phyloP scores from a whole-genome alignment of 2,888 invertebrate species.

The Cryptus viduatorius region DNA sequence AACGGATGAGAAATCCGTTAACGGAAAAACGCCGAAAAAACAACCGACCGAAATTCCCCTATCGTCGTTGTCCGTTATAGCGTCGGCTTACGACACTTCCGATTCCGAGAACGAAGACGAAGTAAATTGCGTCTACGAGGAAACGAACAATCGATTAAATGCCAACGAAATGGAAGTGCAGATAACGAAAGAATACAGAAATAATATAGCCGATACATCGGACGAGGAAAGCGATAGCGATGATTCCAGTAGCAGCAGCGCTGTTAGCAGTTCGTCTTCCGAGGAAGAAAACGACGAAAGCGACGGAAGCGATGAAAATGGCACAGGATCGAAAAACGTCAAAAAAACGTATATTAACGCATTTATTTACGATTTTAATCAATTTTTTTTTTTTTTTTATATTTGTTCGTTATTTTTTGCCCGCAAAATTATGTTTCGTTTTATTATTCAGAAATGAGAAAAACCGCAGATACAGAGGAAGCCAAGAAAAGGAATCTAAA shows the following conservation, averaged over 20 bases:
- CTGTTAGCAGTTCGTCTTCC: constrained; percentile 68
- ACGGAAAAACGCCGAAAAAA: neutral
- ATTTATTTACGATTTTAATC: constrained; percentile 21
- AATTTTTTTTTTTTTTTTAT: neutral
- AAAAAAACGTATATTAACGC: constrained; percentile 48
- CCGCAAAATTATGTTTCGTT: constrained; percentile 25
- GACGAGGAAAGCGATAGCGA: constrained; percentile 72
- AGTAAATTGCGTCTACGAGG: neutral
- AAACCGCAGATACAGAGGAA: constrained; percentile 38
- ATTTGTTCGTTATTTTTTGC: constrained; percentile 43
- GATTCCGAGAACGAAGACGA: constrained; percentile 74
- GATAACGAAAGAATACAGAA: constrained; percentile 44
- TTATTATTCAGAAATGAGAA: constrained; percentile 59
- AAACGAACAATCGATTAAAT: constrained; percentile 4
- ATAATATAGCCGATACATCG: constrained; percentile 8
- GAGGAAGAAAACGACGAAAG: constrained; percentile 66
- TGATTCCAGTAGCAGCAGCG: constrained; percentile 74
- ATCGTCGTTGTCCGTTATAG: constrained; percentile 72
- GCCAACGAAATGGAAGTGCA: constrained; percentile 52
- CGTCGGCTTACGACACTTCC: constrained; percentile 77
- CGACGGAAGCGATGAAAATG: constrained; percentile 63
- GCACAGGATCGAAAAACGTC: constrained; percentile 45
- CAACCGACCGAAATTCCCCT: neutral
- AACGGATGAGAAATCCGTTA: neutral
- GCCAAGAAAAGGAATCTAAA: constrained; percentile 65